phyloP scores from a whole-genome alignment of 2,113 vertebrate genomes.

The Eurypyga helias region DNA sequence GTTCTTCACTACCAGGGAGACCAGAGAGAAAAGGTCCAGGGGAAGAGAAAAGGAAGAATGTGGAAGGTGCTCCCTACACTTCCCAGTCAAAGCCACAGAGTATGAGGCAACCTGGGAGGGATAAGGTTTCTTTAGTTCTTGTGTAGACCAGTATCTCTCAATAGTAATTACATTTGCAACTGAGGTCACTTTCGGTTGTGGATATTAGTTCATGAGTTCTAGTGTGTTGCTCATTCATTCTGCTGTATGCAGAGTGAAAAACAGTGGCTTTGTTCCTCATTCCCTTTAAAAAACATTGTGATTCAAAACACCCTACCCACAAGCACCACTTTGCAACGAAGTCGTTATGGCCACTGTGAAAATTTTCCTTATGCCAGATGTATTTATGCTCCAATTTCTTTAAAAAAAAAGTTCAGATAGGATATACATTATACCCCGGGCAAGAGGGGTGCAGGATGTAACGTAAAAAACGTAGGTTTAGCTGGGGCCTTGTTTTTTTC shows the following conservation, averaged over 20 bases:
- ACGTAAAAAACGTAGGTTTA: background rate
- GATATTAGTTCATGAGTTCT: background rate
- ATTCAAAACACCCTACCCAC: background rate
- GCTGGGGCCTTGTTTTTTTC: background rate
- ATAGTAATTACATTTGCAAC: background rate
- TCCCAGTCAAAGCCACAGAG: background rate
- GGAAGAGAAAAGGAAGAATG: background rate
- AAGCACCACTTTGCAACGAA: background rate
- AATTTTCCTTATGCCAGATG: background rate
- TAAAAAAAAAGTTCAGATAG: background rate
- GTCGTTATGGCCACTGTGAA: background rate
- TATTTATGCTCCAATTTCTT: background rate
- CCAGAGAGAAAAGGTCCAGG: background rate
- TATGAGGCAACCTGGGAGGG: background rate
- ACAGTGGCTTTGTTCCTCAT: background rate
- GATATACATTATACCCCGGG: background rate
- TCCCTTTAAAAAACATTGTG: background rate
- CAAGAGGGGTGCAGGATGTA: background rate
- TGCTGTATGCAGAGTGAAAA: background rate
- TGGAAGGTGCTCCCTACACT: background rate
- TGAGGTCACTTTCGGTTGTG: background rate
- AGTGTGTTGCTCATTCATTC: background rate
- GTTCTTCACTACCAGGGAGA: background rate
- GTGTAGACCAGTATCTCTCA: background rate
- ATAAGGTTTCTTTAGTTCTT: background rate